Conservation (phyloP, 2,888 invertebrate species). For the Chironomus tentans region DNA sequence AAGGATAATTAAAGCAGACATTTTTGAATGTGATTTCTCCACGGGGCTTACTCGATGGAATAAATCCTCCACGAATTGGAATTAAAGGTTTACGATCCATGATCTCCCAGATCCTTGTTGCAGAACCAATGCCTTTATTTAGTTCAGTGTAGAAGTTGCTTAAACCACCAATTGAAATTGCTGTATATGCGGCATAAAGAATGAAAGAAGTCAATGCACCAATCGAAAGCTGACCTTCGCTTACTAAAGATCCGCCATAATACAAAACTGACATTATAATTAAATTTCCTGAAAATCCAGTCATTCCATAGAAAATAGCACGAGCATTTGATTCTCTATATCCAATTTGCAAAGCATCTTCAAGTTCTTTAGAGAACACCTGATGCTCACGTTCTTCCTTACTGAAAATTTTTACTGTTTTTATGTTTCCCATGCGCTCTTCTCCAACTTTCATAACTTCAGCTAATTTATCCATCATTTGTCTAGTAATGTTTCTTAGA, state of each 20-base stretch:
- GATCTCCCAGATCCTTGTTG: conserved; percentile 80
- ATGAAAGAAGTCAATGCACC: conserved; percentile 90
- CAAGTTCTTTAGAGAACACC: conserved; percentile 57
- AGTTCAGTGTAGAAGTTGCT: conserved; percentile 89
- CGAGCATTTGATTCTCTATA: conserved; percentile 81
- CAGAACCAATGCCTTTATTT: conserved; percentile 89
- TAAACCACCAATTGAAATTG: conserved; percentile 81
- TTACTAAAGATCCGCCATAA: conserved; percentile 83
- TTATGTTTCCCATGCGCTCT: conserved; percentile 82
- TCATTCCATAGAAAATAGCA: conserved; percentile 81
- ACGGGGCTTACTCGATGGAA: conserved; percentile 35
- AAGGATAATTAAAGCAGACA: conserved; percentile 64
- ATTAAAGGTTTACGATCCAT: conserved; percentile 72
- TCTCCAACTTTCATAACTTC: conserved; percentile 66
- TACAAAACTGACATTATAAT: conserved; percentile 86
- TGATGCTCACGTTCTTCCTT: conserved; percentile 71
- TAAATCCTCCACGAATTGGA: conserved; percentile 47
- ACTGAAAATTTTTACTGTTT: conserved; percentile 88
- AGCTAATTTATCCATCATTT: conserved; percentile 64
- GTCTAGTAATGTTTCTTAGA: conserved; percentile 71
- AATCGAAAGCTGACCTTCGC: conserved; percentile 64
- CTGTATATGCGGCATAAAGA: conserved; percentile 88
- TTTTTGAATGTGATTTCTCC: conserved; percentile 66
- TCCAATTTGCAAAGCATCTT: conserved; percentile 63
- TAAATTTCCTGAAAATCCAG: conserved; percentile 80